phyloP scores from a whole-genome alignment of 2,888 invertebrate species.

The Sussaba pulchella region DNA sequence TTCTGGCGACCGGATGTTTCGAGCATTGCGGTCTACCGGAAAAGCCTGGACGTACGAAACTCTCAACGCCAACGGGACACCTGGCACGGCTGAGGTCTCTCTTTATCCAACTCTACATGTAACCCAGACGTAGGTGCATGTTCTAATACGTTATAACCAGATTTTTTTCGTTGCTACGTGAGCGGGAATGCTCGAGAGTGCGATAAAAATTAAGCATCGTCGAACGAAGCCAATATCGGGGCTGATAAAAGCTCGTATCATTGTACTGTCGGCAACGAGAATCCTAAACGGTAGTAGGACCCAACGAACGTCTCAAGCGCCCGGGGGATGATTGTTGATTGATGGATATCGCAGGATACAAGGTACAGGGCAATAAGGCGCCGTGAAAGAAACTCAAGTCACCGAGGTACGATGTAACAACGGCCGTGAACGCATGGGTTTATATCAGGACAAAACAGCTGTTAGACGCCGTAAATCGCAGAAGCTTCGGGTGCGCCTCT shows the following conservation, averaged over 20 bases:
- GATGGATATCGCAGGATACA: conserved; percentile 15
- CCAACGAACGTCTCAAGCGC: conserved; percentile 6
- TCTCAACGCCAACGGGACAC: conserved; percentile 57
- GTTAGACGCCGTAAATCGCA: conserved; percentile 59
- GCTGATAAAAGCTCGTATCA: conserved; percentile 16
- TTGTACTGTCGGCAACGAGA: not conserved
- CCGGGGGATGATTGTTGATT: conserved; percentile 30
- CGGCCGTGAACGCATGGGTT: conserved; percentile 35
- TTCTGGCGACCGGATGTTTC: conserved; percentile 69
- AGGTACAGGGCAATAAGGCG: conserved; percentile 22
- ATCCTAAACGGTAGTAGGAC: conserved; percentile 8
- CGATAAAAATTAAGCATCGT: not conserved
- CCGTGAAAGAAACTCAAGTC: conserved; percentile 17
- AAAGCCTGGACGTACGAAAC: conserved; percentile 70
- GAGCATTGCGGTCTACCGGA: conserved; percentile 75
- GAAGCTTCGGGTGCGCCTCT: conserved; percentile 42
- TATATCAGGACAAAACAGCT: conserved; percentile 50
- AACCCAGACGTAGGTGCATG: conserved; percentile 25
- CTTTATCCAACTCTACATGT: not conserved
- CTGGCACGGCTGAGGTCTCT: conserved; percentile 25
- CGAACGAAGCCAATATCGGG: not conserved
- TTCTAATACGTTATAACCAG: conserved; percentile 25
- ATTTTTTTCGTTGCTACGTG: conserved; percentile 20
- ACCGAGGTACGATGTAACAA: conserved; percentile 42
- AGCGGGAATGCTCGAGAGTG: not conserved